Evolutionary conservation across 1,140 invertebrate species (phyloP).

Genomic region (Nephila pilipes): DNA sequence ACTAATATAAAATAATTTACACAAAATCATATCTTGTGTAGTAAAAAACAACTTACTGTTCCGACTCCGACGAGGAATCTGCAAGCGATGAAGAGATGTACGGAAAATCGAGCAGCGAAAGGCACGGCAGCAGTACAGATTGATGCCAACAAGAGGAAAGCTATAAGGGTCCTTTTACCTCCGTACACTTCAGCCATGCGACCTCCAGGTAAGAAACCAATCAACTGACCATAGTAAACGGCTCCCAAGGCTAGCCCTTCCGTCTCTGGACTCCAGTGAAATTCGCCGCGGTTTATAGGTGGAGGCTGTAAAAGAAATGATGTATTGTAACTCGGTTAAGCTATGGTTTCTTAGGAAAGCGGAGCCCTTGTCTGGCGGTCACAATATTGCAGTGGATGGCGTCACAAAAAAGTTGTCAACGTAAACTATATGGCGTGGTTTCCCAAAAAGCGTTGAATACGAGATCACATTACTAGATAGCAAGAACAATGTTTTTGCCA

Average conservation of each 20-base stretch:
- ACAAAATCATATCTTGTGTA: constrained; percentile 85
- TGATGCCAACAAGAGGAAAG: constrained; percentile 90
- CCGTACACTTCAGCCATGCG: constrained; percentile 89
- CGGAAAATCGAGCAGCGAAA: constrained; percentile 84
- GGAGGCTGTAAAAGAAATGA: background rate
- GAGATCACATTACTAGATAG: too few species aligned
- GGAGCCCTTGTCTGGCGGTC: too few species aligned
- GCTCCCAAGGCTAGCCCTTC: constrained; percentile 87
- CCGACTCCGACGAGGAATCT: constrained; percentile 93
- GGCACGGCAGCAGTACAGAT: constrained; percentile 88
- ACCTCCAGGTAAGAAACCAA: constrained; percentile 91
- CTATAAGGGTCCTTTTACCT: constrained; percentile 91
- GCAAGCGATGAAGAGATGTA: constrained; percentile 85
- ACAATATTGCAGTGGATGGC: too few species aligned
- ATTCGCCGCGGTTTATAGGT: constrained; percentile 63
- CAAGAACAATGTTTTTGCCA: too few species aligned
- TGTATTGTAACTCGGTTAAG: too few species aligned
- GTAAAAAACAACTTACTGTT: constrained; percentile 85
- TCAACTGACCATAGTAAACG: constrained; percentile 93
- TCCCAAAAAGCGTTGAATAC: too few species aligned
- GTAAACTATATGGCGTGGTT: too few species aligned
- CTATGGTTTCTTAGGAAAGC: too few species aligned
- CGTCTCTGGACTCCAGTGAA: constrained; percentile 78
- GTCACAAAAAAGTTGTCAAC: too few species aligned
- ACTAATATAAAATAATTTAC: background rate